Evolutionary conservation across 2,888 invertebrate species (phyloP), one percentile per base, ranked within the genome.

Genomic region (Craniophora ligustri): DNA sequence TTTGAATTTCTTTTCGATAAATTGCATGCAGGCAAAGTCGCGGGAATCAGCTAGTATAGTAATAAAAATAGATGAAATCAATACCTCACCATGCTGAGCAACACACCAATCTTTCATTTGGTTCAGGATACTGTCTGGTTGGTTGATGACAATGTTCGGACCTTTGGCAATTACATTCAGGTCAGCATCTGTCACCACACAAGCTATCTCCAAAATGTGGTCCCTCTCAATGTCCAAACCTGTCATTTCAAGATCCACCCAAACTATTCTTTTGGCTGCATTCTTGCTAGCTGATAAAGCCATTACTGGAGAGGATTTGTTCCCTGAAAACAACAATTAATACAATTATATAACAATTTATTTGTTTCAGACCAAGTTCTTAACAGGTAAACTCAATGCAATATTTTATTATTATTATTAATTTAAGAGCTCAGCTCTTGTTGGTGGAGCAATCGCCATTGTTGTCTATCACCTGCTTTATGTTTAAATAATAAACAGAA

Each of bases 191-290:
- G 99, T 99, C 47, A 99, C 94, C 21, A 99, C 81, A 82, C 98
- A 97, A 0, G 98, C 97, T 48, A 98, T 95, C 94, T 99, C 99
- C 77, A 99, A 86, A 46, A 99, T 97, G 62, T 96, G 95, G 78
- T 98, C 96, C 44, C 89, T 95, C 0, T 96, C 93, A 39, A 96
- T 83, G 81, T 98, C 95, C 11, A 99, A 88, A 0, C 99, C 99
- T 6, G 98, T 98, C 98, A 99, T 98, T 96, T 97, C 97, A 73
- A 96, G 84, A 75, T 97, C 97, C 32, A 97, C 90, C 97, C 97
- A 97, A 10, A 96, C 96, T 62, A 97, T 92, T 26, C 86, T 79
- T 47, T 90, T 91, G 0, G 85, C 84, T 30, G 76, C 76, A 49
- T 75, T 74, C 66, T 56, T 72, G 61, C 64, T 28, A 39, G 66